These are phyloP conservation scores for Eleginops maclovinus DNA, from an alignment of 2,113 vertebrate species.

Conservation along the genomic window DNA sequence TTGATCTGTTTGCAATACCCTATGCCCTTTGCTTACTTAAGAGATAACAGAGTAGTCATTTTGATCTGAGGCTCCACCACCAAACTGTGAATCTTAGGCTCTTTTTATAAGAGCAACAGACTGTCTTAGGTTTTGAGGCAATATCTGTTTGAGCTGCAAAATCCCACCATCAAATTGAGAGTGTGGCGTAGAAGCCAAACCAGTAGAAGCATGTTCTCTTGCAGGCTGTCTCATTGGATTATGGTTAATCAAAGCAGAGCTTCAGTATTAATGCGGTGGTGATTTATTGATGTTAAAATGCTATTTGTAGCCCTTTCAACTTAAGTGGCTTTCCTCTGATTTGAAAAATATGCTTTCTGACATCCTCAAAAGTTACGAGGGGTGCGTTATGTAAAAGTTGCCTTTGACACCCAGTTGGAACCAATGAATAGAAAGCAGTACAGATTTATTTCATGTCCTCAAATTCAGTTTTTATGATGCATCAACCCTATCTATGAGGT, in stretches of 20 bases:
- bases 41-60: constrained; percentile 2
- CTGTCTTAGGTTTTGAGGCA: neutral
- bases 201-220: neutral
- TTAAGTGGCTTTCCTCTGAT: constrained; percentile 29
- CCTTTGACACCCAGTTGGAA: constrained; percentile 5
- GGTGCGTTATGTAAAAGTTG: constrained; percentile 5
- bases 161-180: neutral
- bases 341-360: constrained; percentile 35
- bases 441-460: neutral
- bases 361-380: constrained; percentile 23
- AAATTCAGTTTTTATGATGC: constrained; percentile 21
- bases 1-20: constrained; percentile 7
- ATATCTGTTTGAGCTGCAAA: neutral
- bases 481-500: neutral
- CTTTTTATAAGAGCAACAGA: neutral
- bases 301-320: constrained; percentile 37
- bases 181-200: neutral
- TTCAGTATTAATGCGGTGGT: constrained; percentile 32
- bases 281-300: constrained; percentile 56
- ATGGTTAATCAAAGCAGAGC: constrained; percentile 20
- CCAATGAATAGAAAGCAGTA: neutral
- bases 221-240: constrained; percentile 21
- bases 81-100: neutral
- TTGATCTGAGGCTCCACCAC: neutral
- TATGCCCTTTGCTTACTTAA: neutral